Base-by-base conservation (phyloP, 2,888 invertebrate genomes). In the Sussaba pulchella region DNA sequence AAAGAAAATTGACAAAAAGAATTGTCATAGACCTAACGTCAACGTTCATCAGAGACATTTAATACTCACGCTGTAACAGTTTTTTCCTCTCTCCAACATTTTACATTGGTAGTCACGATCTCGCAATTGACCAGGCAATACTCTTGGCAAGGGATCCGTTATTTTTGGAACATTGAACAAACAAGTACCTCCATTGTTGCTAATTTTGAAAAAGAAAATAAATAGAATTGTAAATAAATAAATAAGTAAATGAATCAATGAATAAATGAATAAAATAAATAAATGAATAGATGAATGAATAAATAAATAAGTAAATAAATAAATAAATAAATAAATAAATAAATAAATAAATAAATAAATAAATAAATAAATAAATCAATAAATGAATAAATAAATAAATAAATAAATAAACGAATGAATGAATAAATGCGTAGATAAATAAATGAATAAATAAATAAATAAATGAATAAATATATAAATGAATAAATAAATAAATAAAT, bases 101-200 rank as follows among this genome's bases (percentile, higher is more conserved):
- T 19, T 8, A 47, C 70, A 71, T 36, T 71, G 70, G n/a, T 71
- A 59, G 26, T 59, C 59, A 12, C 70, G 70, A 47, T 47, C 47
- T 12, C 57, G 31, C 59, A 71, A 36, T 2, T 24, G 17, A 10
- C 45, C 70, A 8, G 70, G 70, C 70, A 43, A 59, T 14, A 59
- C 31, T 39, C 36, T 45, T 1, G 70, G 59, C 9, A 59, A 19
- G 6, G 70, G 59, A 36, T 71, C 17, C 10, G 19, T 26, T 1
- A 17, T 43, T 45, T 19, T 59, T 8, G 70, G 70, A n/a, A n/a
- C 41, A 12, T 59, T 71, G 21, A 59, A 71, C 6, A 71, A 47
- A 31, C 70, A 71, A 12, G 12, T 14, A n/a, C 45, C 59, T 12
- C 14, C 8, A 19, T 59, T 43, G 12, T 19, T 43, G 0, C 70